Evolutionary conservation across 2,113 vertebrate species (phyloP).

Genomic region (Oryctolagus cuniculus): DNA sequence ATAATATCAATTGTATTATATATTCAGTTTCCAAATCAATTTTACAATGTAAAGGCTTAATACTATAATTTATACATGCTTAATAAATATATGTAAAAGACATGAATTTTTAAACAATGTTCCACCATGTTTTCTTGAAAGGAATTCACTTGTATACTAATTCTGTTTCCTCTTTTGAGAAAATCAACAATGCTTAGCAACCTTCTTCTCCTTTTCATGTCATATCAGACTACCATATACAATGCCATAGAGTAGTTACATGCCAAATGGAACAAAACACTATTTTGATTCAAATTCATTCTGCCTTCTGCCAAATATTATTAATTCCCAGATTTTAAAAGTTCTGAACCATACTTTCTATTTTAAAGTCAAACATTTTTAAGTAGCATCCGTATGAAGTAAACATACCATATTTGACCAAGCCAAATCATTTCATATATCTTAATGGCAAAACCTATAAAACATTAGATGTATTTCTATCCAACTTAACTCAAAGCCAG

Average conservation of each 20-base stretch:
- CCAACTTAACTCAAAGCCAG: background rate
- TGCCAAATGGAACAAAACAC: conserved; percentile 41
- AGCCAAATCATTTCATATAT: conserved; percentile 8
- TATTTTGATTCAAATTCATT: conserved; percentile 45
- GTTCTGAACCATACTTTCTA: conserved; percentile 54
- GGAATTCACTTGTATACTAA: conserved; percentile 42
- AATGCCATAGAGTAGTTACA: background rate
- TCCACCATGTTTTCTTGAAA: conserved; percentile 10
- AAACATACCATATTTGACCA: background rate
- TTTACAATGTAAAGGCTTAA: conserved; percentile 44
- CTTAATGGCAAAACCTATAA: conserved; percentile 12
- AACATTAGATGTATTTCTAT: conserved; percentile 41
- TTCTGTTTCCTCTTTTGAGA: conserved; percentile 59
- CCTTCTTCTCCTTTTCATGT: conserved; percentile 34
- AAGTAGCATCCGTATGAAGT: background rate
- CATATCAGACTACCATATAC: conserved; percentile 28
- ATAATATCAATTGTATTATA: conserved; percentile 18
- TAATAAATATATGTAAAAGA: conserved; percentile 60
- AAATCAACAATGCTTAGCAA: conserved; percentile 31
- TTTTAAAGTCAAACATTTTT: conserved; percentile 25
- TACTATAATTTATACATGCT: background rate
- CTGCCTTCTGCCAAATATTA: conserved; percentile 24
- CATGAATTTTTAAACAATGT: conserved; percentile 51
- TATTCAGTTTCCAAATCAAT: conserved; percentile 32
- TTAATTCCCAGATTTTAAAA: conserved; percentile 50